Evolutionary conservation across 2,888 invertebrate genomes (phyloP), one percentile per base, ranked within the genome.

Genomic region (Sepioteuthis lessoniana): DNA sequence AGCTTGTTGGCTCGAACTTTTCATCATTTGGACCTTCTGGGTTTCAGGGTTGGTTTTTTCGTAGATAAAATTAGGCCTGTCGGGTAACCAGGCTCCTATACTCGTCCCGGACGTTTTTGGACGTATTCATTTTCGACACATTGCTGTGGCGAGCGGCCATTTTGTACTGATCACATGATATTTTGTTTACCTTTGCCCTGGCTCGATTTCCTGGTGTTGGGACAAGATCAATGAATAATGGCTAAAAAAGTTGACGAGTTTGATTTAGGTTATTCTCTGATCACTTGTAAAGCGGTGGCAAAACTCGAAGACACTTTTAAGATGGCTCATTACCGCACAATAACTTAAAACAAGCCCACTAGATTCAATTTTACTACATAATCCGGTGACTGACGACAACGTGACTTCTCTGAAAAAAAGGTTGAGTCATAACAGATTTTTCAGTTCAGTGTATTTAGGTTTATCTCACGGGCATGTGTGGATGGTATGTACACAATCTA

Each of bases 101-200:
- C n/a, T 76, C 76, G 76, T 76, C 76, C 76, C 76, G 35, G 76
- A 76, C 35, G 76, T 76, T 76, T 76, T 76, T 35, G 76, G n/a
- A 76, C 35, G 76, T n/a, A 76, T n/a, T 76, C 76, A 76, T n/a
- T 76, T n/a, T n/a, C n/a, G n/a, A 76, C n/a, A 76, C 16, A 91
- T 31, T 38, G 28, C 46, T 31, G 37, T 91, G 28, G 16, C 37
- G 42, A n/a, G 42, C 91, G 38, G 91, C 91, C 91, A 91, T 91
- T 38, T 91, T 91, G 46, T 38, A 7, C 19, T 42, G 38, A 35
- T 91, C 91, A 91, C 91, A 91, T 91, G 91, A 91, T 91, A 91
- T 91, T 38, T 91, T 91, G 91, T 91, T 91, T 91, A 91, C 91
- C 91, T 91, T 91, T 91, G 90, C 35, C 90, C 90, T 35, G 16